A percentile compares a stretch with the other conserved stretches of the same genome.
These are phyloP conservation scores for Aldrovandia affinis DNA, from an alignment of 2,797 vertebrate genomes.

Conservation along the genomic window DNA sequence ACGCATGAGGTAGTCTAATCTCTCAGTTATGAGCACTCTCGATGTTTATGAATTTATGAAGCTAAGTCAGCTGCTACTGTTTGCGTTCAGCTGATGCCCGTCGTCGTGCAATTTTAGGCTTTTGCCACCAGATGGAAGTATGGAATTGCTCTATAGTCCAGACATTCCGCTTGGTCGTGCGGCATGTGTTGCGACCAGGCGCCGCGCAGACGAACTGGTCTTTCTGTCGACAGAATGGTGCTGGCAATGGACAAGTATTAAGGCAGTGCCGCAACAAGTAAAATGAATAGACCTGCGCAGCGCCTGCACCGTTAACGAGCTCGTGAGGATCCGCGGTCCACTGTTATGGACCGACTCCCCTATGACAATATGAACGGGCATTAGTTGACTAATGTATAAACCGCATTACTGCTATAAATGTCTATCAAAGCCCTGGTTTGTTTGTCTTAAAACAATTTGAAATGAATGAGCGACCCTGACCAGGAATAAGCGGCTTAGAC, in stretches of 20 bases:
- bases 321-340: neutral
- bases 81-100: too few relatives aligned
- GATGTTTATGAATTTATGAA: too few relatives aligned
- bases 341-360: neutral
- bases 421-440: neutral
- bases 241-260: neutral
- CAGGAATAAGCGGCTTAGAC: too few relatives aligned
- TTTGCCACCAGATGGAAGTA: slow-evolving; percentile 24
- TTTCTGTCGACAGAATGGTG: neutral
- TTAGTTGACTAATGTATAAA: neutral
- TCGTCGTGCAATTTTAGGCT: neutral
- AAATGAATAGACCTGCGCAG: neutral
- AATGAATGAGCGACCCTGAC: too few relatives aligned
- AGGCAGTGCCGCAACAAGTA: neutral
- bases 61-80: too few relatives aligned
- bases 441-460: neutral
- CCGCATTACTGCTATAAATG: neutral
- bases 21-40: too few relatives aligned
- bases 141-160: too few relatives aligned
- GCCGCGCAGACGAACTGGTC: neutral
- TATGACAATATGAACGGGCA: neutral
- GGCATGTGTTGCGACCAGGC: neutral
- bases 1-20: too few relatives aligned
- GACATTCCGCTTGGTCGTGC: neutral
- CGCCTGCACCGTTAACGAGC: neutral